Conservation (phyloP, 2,113 vertebrate species). For the Varanus salvator region DNA sequence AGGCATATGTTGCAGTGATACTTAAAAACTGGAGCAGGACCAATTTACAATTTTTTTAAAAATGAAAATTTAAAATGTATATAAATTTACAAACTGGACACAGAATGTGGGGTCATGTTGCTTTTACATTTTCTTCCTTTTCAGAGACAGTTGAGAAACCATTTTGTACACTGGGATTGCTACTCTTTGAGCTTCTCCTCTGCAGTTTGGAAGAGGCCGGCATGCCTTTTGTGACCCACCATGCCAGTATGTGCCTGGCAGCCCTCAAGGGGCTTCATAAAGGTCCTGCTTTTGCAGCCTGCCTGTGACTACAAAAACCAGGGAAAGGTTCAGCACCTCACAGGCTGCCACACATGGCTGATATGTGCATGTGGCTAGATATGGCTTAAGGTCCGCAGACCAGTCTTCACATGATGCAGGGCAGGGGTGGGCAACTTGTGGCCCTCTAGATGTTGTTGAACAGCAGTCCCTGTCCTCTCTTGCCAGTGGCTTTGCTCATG, state of each 20-base stretch:
- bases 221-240: background rate
- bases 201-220: background rate
- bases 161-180: background rate
- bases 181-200: background rate
- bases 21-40: too few relatives aligned
- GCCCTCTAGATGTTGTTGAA: background rate
- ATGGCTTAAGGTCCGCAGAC: too few relatives aligned
- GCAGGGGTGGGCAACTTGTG: background rate
- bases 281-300: background rate
- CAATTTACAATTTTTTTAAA: too few relatives aligned
- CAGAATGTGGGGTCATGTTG: too few relatives aligned
- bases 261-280: background rate
- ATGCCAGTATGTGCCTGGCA: background rate
- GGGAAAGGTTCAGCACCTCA: background rate
- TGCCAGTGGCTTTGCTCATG: background rate
- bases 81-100: too few relatives aligned
- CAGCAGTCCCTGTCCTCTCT: background rate
- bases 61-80: too few relatives aligned
- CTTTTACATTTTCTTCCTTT: background rate
- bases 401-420: too few relatives aligned
- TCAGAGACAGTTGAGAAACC: background rate
- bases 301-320: background rate
- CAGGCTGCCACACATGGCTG: background rate
- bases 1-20: too few relatives aligned
- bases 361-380: too few relatives aligned